Evolutionary conservation across 2,888 invertebrate genomes (phyloP).

Genomic region (Cabera pusaria): DNA sequence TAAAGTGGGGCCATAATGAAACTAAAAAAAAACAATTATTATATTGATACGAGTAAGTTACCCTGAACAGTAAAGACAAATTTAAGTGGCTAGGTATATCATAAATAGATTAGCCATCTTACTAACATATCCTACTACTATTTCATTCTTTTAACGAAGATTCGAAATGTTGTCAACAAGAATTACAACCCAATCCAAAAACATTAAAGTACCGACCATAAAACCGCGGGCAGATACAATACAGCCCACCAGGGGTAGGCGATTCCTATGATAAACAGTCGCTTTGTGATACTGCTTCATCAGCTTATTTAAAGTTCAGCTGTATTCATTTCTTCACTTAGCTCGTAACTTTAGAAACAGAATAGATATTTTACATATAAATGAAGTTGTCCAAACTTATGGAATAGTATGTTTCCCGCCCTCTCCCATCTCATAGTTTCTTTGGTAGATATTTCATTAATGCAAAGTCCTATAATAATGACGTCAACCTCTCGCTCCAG

Average conservation of each 20-base stretch:
- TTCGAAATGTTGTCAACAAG: neutral
- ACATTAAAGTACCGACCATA: constrained; percentile 1
- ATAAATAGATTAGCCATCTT: too few relatives aligned
- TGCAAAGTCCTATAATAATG: constrained; percentile 40
- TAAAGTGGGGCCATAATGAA: too few relatives aligned
- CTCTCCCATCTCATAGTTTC: constrained; percentile 50
- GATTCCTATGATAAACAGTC: constrained; percentile 19
- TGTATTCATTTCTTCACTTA: constrained; percentile 24
- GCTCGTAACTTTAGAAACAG: constrained; percentile 40
- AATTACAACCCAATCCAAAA: neutral
- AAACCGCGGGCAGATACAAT: constrained; percentile 9
- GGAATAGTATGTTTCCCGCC: constrained; percentile 40
- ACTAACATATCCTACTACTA: too few relatives aligned
- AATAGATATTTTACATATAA: constrained; percentile 54
- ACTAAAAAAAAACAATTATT: too few relatives aligned
- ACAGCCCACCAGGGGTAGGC: constrained; percentile 2
- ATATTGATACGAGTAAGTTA: too few relatives aligned
- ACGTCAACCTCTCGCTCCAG: constrained; percentile 31
- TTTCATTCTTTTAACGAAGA: too few relatives aligned
- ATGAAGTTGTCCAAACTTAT: constrained; percentile 51
- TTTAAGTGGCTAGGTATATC: too few relatives aligned
- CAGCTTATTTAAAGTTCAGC: constrained; percentile 18
- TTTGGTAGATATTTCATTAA: constrained; percentile 49
- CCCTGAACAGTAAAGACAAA: too few relatives aligned
- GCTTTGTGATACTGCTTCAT: constrained; percentile 13